Base-by-base conservation (phyloP, 2,888 invertebrate genomes). In the Andricus quercusramuli region DNA sequence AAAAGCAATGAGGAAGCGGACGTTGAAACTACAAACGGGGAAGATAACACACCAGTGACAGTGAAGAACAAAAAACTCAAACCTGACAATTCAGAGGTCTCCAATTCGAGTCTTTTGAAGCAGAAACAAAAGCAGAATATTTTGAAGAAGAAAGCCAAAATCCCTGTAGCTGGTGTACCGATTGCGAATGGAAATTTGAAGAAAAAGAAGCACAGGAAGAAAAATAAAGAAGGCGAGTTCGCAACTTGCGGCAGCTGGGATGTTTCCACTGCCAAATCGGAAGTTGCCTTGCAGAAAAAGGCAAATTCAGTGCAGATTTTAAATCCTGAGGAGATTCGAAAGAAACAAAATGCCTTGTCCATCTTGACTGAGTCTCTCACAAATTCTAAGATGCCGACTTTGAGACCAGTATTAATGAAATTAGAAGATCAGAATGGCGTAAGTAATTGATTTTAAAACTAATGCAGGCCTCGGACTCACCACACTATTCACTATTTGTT, bases 371-470 rank as follows among this genome's bases (percentile, higher is more conserved):
- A 77, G 22, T 77, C 77, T 78, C n/a, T 67, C 64, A 32, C 78
- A 83, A 81, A 80, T 83, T 76, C 80, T 80, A 56, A 86, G 87
- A 85, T 74, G 20, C 74, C 74, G 1, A 74, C 74, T n/a, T 80
- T 89, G 62, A 82, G 83, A 62, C 88, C 90, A 11, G 87, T 88
- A 41, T 29, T 88, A 25, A 86, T 85, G 20, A 89, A 89, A 74
- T 77, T 89, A 65, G 85, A 86, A 62, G 83, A 85, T 37, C 85
- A 88, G 80, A 87, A 84, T 68, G 70, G 82, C 76, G 90, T 89
- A 79, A 83, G 83, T 84, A 79, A 2, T 25, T 22, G 2, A 20
- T 51, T 51, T 51, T 13, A 1, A 20, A 62, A 11, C n/a, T 59
- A 59, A 20, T 29, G 29, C 29, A 29, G 29, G 29, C 29, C 29